These are phyloP conservation scores for Sebastes steindachneri DNA, from an alignment of 2,797 vertebrate species.

Conservation along the genomic window DNA sequence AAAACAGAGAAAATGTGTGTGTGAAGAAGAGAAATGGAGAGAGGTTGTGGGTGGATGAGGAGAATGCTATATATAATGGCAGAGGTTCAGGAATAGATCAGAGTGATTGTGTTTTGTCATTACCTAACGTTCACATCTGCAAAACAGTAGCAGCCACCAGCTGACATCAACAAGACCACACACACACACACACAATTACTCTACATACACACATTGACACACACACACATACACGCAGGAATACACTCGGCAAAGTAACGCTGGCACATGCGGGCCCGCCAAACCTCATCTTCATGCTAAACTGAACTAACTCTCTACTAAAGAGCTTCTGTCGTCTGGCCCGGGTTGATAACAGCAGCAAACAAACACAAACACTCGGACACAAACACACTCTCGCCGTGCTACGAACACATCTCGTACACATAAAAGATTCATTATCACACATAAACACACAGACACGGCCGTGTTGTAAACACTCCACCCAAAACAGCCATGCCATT, in stretches of 20 bases:
- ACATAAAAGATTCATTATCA: constrained; percentile 63
- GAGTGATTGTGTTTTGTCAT: constrained; percentile 82
- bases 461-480: constrained; percentile 45
- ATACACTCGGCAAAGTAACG: constrained; percentile 36
- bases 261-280: constrained; percentile 32
- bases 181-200: constrained; percentile 5
- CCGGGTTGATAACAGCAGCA: constrained; percentile 73
- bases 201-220: constrained; percentile 27
- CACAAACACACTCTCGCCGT: constrained; percentile 47
- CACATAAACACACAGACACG: constrained; percentile 52
- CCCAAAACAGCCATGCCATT: constrained; percentile 14
- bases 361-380: constrained; percentile 69
- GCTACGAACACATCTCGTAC: constrained; percentile 55
- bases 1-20: constrained; percentile 23
- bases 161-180: constrained; percentile 66
- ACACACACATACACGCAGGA: constrained; percentile 49
- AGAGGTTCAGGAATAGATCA: constrained; percentile 84
- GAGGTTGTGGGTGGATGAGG: constrained; percentile 81
- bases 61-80: constrained; percentile 84
- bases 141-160: constrained; percentile 68
- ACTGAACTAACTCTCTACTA: constrained; percentile 74
- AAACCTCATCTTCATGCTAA: constrained; percentile 79
- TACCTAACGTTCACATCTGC: constrained; percentile 77
- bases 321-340: constrained; percentile 77
- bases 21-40: constrained; percentile 63